A percentile compares a stretch with the other conserved stretches of the same genome.
Evolutionary conservation across 1,140 invertebrate genomes (phyloP).

Genomic region (Drosophila ananassae): DNA sequence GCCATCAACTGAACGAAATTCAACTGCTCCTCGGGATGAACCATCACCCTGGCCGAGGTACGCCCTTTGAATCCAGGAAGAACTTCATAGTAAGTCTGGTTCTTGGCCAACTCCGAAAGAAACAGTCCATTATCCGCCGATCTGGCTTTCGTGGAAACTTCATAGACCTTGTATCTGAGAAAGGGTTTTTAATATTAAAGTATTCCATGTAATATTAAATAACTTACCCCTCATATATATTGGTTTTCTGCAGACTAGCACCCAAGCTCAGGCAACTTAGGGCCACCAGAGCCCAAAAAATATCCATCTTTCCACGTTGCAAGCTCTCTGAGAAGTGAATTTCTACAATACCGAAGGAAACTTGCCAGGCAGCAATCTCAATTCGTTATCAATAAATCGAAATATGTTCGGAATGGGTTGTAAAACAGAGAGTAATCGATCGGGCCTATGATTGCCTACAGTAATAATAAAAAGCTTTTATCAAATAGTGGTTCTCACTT

Average conservation of each 20-base stretch:
- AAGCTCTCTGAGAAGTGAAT: conserved; percentile 18
- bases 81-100: conserved; percentile 57
- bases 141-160: conserved; percentile 33
- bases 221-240: conserved; percentile 57
- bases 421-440: conserved; percentile 30
- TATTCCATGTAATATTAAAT: too few species aligned
- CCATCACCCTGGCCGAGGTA: conserved; percentile 40
- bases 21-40: conserved; percentile 51
- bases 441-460: conserved; percentile 15
- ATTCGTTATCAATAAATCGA: conserved; percentile 23
- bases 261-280: conserved; percentile 22
- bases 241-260: conserved; percentile 2
- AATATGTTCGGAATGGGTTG: conserved; percentile 4
- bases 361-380: conserved; percentile 3
- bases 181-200: background rate
- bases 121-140: background rate
- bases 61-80: conserved; percentile 9
- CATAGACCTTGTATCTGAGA: conserved; percentile 58
- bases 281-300: conserved; percentile 26
- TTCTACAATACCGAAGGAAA: background rate
- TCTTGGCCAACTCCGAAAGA: conserved; percentile 33
- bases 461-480: conserved; percentile 6
- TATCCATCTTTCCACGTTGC: conserved; percentile 50
- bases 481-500: conserved; percentile 20
- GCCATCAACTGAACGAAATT: conserved; percentile 45